Evolutionary conservation across 2,888 invertebrate species (phyloP).

Genomic region (Rosalia funebris): DNA sequence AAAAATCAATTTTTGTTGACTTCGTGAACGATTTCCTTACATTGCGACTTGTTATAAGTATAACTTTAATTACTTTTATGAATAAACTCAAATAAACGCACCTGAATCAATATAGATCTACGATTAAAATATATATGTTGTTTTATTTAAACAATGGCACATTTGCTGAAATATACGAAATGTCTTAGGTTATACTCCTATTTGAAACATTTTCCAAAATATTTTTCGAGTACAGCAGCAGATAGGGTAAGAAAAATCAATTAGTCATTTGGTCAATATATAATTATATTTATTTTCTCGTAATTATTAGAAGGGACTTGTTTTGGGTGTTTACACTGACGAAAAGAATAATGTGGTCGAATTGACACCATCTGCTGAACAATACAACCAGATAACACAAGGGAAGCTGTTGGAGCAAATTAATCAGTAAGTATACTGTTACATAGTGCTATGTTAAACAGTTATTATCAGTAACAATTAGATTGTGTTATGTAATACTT

Average conservation of each 20-base stretch:
- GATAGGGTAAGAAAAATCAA: constrained; percentile 43
- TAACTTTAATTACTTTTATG: neutral
- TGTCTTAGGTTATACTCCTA: constrained; percentile 53
- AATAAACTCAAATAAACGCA: neutral
- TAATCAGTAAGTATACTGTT: constrained; percentile 65
- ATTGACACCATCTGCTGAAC: constrained; percentile 65
- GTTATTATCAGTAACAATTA: neutral
- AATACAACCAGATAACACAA: constrained; percentile 64
- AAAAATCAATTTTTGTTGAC: constrained; percentile 12
- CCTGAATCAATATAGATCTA: constrained; percentile 18
- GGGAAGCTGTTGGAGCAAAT: constrained; percentile 66
- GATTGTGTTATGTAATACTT: constrained; percentile 9
- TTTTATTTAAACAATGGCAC: constrained; percentile 33
- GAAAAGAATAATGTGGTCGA: constrained; percentile 61
- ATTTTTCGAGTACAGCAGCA: constrained; percentile 36
- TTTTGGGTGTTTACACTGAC: constrained; percentile 66
- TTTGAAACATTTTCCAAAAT: constrained; percentile 41
- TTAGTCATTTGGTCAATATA: neutral
- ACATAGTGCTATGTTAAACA: neutral
- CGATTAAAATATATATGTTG: neutral
- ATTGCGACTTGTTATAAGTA: neutral
- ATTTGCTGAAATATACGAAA: constrained; percentile 43
- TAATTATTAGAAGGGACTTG: constrained; percentile 65
- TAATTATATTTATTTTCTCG: neutral
- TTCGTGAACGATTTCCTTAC: constrained; percentile 8